Evolutionary conservation across 2,888 invertebrate genomes (phyloP).

Genomic region (Miltochrista miniata): DNA sequence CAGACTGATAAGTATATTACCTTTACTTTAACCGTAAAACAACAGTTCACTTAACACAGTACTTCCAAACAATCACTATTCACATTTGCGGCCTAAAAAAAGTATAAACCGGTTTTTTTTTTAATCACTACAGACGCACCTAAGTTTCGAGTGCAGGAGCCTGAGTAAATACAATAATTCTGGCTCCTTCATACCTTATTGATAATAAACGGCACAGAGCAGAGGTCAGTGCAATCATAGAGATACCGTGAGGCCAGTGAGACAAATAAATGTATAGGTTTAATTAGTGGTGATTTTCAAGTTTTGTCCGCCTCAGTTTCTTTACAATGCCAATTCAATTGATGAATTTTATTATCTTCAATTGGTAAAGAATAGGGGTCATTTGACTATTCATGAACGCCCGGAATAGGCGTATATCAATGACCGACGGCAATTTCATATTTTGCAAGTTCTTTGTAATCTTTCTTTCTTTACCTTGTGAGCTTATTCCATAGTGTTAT

Average conservation of each 20-base stretch:
- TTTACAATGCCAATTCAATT: slow-evolving; percentile 12
- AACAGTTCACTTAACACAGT: slow-evolving; percentile 17
- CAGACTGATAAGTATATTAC: slow-evolving; percentile 15
- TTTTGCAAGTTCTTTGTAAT: no score
- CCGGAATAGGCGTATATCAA: not conserved
- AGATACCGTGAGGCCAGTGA: slow-evolving; percentile 65
- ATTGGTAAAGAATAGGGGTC: slow-evolving; percentile 9
- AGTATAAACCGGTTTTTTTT: slow-evolving; percentile 12
- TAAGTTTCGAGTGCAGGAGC: slow-evolving; percentile 48
- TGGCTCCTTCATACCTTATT: slow-evolving; percentile 74
- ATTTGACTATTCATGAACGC: slow-evolving; percentile 9
- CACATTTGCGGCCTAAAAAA: slow-evolving; percentile 17
- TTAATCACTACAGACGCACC: slow-evolving; percentile 42
- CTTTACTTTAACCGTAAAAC: slow-evolving; percentile 24
- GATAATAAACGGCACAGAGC: slow-evolving; percentile 68
- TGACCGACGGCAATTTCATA: no score
- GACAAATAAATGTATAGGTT: slow-evolving; percentile 62
- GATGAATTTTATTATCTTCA: slow-evolving; percentile 6
- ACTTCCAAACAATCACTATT: slow-evolving; percentile 21
- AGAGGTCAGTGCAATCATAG: slow-evolving; percentile 77
- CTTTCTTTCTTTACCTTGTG: no score
- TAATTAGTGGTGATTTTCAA: slow-evolving; percentile 44
- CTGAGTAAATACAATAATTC: slow-evolving; percentile 64
- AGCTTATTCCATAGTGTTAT: no score
- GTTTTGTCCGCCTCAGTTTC: slow-evolving; percentile 21